Conservation (phyloP, 1,140 invertebrate species). For the Ditylenchus dipsaci region DNA sequence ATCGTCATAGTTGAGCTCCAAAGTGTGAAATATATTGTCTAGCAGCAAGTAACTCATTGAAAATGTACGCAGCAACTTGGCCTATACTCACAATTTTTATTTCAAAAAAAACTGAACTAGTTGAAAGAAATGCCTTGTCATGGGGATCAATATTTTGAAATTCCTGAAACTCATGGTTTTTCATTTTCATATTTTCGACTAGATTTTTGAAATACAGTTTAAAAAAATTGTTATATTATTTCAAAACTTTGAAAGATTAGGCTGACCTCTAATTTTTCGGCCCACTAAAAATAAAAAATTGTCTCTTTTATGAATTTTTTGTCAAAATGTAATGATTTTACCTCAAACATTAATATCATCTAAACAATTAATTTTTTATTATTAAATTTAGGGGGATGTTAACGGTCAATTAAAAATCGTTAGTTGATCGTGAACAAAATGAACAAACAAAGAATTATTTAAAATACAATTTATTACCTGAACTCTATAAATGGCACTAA, state of each 20-base stretch:
- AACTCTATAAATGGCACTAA: conserved; percentile 30
- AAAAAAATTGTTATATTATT: no score
- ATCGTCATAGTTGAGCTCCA: conserved; percentile 42
- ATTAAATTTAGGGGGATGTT: no score
- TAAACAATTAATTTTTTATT: no score
- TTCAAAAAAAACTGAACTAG: neutral
- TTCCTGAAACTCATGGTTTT: no score
- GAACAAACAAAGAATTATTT: no score
- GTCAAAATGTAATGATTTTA: no score
- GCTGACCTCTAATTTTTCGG: conserved; percentile 38
- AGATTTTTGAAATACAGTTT: no score
- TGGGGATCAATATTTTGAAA: conserved; percentile 21
- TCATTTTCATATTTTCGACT: no score
- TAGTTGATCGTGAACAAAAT: no score
- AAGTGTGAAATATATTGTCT: conserved; percentile 51
- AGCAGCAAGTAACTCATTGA: conserved; percentile 47
- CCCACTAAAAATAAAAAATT: conserved; percentile 16
- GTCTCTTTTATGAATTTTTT: no score
- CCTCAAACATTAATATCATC: conserved; percentile 44
- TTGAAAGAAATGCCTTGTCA: conserved; percentile 32
- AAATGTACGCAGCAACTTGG: conserved; percentile 44
- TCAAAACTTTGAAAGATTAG: no score
- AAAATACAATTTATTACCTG: conserved; percentile 10
- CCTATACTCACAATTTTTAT: conserved; percentile 25
- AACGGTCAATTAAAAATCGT: no score